A percentile compares a stretch with the other conserved stretches of the same genome.
Conservation (phyloP, 2,113 vertebrate species). For the Hippopotamus amphibius region DNA sequence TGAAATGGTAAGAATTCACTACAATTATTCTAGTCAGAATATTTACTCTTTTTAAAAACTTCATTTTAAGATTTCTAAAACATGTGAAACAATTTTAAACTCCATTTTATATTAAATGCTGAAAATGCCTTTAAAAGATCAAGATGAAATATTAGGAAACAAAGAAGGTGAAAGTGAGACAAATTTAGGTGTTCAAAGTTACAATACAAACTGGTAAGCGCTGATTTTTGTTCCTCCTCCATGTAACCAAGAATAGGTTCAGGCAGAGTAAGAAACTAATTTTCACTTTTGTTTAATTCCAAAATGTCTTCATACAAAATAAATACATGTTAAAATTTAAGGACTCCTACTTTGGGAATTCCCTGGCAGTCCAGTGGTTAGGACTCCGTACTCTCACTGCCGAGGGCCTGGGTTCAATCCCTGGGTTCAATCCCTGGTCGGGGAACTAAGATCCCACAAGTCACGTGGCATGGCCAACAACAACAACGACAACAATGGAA, state of each 20-base stretch:
- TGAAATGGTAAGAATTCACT: not conserved
- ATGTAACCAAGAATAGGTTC: conserved; percentile 21
- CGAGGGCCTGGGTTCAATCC: not conserved
- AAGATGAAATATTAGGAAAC: conserved; percentile 42
- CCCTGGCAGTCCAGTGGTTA: not conserved
- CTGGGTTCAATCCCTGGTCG: not conserved
- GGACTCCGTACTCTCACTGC: not conserved
- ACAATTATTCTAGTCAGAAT: conserved; percentile 31
- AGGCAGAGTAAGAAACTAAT: conserved; percentile 26
- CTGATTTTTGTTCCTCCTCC: not conserved
- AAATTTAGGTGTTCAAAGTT: conserved; percentile 22
- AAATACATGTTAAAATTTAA: conserved; percentile 51
- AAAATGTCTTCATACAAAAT: conserved; percentile 2
- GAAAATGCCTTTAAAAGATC: conserved; percentile 15
- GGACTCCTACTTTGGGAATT: not conserved
- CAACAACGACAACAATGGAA: not conserved
- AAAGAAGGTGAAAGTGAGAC: conserved; percentile 22
- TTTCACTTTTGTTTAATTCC: conserved; percentile 43
- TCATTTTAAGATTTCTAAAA: conserved; percentile 48
- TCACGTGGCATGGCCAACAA: not conserved
- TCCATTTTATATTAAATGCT: conserved; percentile 30
- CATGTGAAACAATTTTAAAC: conserved; percentile 14
- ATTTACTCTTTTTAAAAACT: conserved; percentile 12
- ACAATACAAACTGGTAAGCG: not conserved
- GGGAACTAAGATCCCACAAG: not conserved